Base-by-base conservation (phyloP, 1,140 invertebrate genomes). In the Adelges cooleyi region DNA sequence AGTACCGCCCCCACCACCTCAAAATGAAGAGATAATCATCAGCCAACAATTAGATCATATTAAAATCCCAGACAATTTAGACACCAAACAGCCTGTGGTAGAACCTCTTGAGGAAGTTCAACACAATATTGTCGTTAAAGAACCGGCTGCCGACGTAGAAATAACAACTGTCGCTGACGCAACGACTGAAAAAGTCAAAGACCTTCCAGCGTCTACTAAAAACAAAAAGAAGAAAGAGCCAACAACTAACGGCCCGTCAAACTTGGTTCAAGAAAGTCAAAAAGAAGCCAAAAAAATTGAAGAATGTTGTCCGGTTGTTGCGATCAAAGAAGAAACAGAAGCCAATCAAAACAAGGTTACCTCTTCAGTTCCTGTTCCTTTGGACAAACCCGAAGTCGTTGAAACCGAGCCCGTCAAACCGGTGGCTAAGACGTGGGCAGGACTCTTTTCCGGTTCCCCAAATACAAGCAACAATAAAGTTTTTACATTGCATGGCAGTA, bases 401-500 rank as follows among this genome's bases (percentile, higher is more conserved):
- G 56, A 62, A n/a, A 6, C 25, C 33, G 56, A 46, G 46, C 40
- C 56, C 20, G 40, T 33, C 6, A 48, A 62, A 46, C 56, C 56
- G 2, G 56, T 62, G 27, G 13, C 27, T 22, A 62, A 62, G 33
- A 62, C 56, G 20, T 62, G 56, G 56, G 56, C 56, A 20, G 56
- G 56, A 33, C 42, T 62, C 44, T 62, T 62, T 46, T 33, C 56
- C 46, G 56, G 56, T 46, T 48, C 40, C 44, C 18, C 56, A 29
- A 62, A 5, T 33, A 48, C 56, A 15, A 62, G 27, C 18, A 46
- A 48, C 22, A 36, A 62, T 48, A 62, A 62, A 33, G 56, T 62
- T 48, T 62, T 62, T 22, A 48, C 56, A 33, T 8, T 62, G 8
- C 56, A 62, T 22, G 56, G 56, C 33, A 62, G 56, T 29, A 62